Base-by-base conservation (phyloP, 2,113 vertebrate genomes). In the Mesembrinibis cayennensis region DNA sequence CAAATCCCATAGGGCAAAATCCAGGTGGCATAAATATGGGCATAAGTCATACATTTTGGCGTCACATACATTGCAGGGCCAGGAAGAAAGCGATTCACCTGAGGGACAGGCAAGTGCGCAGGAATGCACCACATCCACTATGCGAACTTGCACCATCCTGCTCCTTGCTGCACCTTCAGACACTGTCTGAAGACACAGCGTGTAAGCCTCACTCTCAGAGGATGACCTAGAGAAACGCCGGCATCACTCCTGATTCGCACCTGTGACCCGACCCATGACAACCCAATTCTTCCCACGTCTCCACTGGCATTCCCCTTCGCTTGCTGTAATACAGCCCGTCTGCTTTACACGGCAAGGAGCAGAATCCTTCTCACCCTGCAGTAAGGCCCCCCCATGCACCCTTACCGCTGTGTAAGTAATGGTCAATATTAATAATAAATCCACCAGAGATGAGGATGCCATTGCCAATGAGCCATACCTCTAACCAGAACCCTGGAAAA, bases 401-500 rank as follows among this genome's bases (percentile, higher is more conserved):
- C 27, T 65, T 15, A 42, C 14, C 1, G 3, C 49, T 45, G 3
- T 2, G 11, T 25, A 65, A 81, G 55, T 36, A 79, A 85, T 11
- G 29, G 36, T 58, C 65, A 80, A 2, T 40, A 62, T 42, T 20
- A 89, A 76, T 12, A 85, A 76, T 25, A 82, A 76, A 77, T 44
- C 44, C 42, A 55, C 16, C 56, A 85, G 62, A 58, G 56, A 29
- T 30, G 36, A 87, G 42, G 40, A 32, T 32, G 67, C 18, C 32
- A 20, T 11, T 25, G 49, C 27, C 59, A 85, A 36, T 22, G 78
- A 91, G 71, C 73, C 84, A 38, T 22, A 63, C 18, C 25, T 77
- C n/a, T n/a, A 85, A 89, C 25, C 53, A 63, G 70, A 82, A 62
- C 19, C 67, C 49, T 56, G 47, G 74, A 83, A 94, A 94, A 93